A percentile compares a stretch with the other conserved stretches of the same genome.
Conservation (phyloP, 2,797 vertebrate genomes). For the Prionace glauca region DNA sequence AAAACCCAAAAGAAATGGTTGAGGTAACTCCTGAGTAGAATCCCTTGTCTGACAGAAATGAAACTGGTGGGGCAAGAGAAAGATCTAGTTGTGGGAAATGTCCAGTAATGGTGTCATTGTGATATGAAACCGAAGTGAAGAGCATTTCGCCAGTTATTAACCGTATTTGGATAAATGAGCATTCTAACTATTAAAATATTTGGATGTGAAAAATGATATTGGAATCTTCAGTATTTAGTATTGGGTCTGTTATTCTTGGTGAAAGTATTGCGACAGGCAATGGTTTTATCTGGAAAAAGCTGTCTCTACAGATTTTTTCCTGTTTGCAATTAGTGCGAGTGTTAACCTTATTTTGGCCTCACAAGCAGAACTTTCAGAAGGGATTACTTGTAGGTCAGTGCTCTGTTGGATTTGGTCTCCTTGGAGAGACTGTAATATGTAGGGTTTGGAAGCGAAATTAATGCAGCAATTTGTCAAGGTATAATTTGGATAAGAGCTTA, state of each 20-base stretch:
- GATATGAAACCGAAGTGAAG: not conserved
- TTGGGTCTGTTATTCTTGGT: not conserved
- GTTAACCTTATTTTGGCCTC: constrained; percentile 37
- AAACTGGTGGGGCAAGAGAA: not conserved
- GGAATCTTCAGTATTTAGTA: not conserved
- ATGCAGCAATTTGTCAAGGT: constrained; percentile 37
- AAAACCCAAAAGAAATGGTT: not conserved
- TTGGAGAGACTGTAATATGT: constrained; percentile 37
- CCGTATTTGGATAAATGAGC: not conserved
- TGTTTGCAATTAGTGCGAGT: constrained; percentile 36
- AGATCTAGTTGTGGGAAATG: not conserved
- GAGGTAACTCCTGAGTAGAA: not conserved
- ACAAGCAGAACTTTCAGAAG: constrained; percentile 22
- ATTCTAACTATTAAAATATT: not conserved
- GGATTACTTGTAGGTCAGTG: constrained; percentile 33
- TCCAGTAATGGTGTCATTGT: not conserved
- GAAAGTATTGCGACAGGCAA: not conserved
- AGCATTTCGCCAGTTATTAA: not conserved
- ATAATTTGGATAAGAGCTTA: constrained; percentile 11
- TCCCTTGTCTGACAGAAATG: not conserved
- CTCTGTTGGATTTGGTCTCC: constrained; percentile 32
- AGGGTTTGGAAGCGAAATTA: constrained; percentile 27
- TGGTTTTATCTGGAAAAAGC: constrained; percentile 17
- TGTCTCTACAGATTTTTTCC: constrained; percentile 2
- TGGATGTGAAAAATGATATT: not conserved